Evolutionary conservation across 1,140 invertebrate genomes (phyloP).

Genomic region (Ostrea edulis): DNA sequence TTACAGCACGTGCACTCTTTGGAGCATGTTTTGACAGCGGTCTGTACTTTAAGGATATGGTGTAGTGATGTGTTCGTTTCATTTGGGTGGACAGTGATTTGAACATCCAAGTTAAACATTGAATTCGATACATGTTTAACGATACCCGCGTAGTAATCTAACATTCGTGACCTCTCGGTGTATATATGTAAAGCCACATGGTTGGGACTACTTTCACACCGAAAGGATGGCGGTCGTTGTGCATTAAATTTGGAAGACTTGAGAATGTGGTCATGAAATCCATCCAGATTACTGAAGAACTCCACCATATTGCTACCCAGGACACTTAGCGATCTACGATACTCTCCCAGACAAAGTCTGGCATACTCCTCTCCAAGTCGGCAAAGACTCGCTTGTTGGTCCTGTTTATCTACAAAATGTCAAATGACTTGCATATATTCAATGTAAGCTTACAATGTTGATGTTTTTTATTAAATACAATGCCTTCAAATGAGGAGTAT

Average conservation of each 20-base stretch:
- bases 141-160: constrained; percentile 76
- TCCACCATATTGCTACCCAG: constrained; percentile 76
- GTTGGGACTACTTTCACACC: constrained; percentile 80
- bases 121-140: constrained; percentile 86
- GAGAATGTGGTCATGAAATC: constrained; percentile 75
- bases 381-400: neutral
- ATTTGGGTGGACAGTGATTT: constrained; percentile 62
- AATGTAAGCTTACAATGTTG: no score
- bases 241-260: constrained; percentile 67
- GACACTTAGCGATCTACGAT: constrained; percentile 73
- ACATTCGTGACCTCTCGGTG: constrained; percentile 72
- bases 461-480: no score
- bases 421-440: neutral
- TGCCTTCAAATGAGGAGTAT: no score
- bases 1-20: constrained; percentile 51
- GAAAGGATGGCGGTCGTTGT: constrained; percentile 77
- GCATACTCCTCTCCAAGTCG: constrained; percentile 71
- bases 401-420: neutral
- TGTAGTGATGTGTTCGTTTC: constrained; percentile 63
- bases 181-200: constrained; percentile 78
- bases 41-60: constrained; percentile 67
- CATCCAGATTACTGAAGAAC: constrained; percentile 77
- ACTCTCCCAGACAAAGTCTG: constrained; percentile 70
- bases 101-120: constrained; percentile 64
- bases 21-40: constrained; percentile 52